A percentile compares a stretch with the other conserved stretches of the same genome.
phyloP scores from a whole-genome alignment of 2,797 vertebrate genomes.

The Helostoma temminkii region DNA sequence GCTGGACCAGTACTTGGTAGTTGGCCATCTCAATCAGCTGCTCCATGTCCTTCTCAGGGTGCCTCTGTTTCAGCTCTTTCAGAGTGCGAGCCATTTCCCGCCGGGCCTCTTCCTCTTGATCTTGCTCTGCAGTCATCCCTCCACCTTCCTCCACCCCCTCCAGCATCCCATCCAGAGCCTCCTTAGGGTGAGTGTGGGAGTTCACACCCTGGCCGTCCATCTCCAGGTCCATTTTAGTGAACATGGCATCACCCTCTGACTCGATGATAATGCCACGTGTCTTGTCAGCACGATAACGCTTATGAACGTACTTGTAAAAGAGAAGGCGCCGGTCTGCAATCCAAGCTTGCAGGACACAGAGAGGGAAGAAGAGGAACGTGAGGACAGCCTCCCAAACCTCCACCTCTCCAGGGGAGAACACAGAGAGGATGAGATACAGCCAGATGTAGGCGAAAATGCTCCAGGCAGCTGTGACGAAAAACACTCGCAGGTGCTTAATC shows the following conservation, averaged over 20 bases:
- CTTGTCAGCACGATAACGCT: slow-evolving; percentile 88
- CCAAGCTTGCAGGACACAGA: slow-evolving; percentile 90
- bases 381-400: slow-evolving; percentile 90
- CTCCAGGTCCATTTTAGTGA: slow-evolving; percentile 88
- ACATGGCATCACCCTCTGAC: slow-evolving; percentile 86
- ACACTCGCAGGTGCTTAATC: slow-evolving; percentile 89
- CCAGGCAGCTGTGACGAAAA: slow-evolving; percentile 89
- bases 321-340: slow-evolving; percentile 89
- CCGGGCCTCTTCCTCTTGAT: slow-evolving; percentile 85
- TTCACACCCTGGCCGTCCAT: slow-evolving; percentile 86
- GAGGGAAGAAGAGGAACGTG: slow-evolving; percentile 90
- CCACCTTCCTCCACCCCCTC: slow-evolving; percentile 85
- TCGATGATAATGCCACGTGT: slow-evolving; percentile 88
- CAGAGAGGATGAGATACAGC: slow-evolving; percentile 89
- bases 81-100: slow-evolving; percentile 89
- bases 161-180: slow-evolving; percentile 85
- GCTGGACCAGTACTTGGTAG: slow-evolving; percentile 89
- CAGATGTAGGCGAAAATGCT: slow-evolving; percentile 91
- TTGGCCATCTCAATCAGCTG: slow-evolving; percentile 91
- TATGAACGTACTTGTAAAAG: slow-evolving; percentile 89
- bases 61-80: slow-evolving; percentile 88
- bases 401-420: slow-evolving; percentile 86
- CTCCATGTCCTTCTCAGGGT: slow-evolving; percentile 90
- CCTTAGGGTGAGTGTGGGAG: slow-evolving; percentile 84
- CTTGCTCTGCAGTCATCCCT: slow-evolving; percentile 70